Base-by-base conservation (phyloP, 2,888 invertebrate species). In the Lymantria monacha region DNA sequence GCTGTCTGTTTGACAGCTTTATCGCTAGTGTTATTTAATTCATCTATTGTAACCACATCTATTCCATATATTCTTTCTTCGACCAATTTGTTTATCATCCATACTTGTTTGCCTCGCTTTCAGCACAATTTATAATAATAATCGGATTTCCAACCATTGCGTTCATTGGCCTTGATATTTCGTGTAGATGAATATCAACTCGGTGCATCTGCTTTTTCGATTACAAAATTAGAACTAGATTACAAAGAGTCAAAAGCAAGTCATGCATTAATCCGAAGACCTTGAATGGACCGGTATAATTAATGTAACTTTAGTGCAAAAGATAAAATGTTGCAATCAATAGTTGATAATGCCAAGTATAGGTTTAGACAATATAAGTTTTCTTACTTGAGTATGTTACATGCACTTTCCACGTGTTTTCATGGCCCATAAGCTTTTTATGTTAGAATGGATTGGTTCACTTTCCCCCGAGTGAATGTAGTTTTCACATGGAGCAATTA, bases 141-240 rank as follows among this genome's bases (percentile, higher is more conserved):
- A 67, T 70, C 60, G 33, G 63, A 65, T 72, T 70, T 69, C 66
- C 67, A 63, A 66, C 66, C 59, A 66, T 55, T 57, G 56, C 51
- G 65, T 67, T 61, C 66, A 67, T 68, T 66, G 63, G 61, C 76
- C 75, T 76, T 75, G 74, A 66, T 71, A 72, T 70, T 76, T 71
- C 48, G 60, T 61, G 64, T 69, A 65, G 63, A 5, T 14, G 59
- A 62, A 43, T 49, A 51, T 55, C 58, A 55, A 58, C 44, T 51
- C 57, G 63, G 59, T 64, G 60, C 68, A 66, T 61, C 62, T 63
- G 42, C 48, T 51, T 54, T 61, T 13, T 57, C 42, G 48, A 57
- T 67, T 67, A 57, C 65, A 65, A 62, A 56, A 66, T 61, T 54
- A 57, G 52, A 67, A 65, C 53, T 62, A 57, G 60, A 67, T 67